Conservation (phyloP, 1,140 invertebrate species). For the Phymastichus coffea region DNA sequence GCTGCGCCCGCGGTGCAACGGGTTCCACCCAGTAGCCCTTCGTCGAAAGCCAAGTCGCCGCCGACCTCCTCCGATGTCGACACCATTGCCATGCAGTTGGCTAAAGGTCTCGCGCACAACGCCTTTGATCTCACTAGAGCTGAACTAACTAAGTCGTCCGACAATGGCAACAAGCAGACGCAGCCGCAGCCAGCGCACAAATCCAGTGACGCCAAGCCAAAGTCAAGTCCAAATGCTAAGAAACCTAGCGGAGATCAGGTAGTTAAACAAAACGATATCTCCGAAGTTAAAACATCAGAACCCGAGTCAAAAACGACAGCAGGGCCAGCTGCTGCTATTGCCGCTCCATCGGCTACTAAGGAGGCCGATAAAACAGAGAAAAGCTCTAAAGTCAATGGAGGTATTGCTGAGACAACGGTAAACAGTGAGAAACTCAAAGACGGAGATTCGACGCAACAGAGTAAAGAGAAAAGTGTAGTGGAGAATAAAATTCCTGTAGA, state of each 20-base stretch:
- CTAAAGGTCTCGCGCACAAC: constrained; percentile 28
- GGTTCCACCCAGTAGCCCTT: constrained; percentile 47
- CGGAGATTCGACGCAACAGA: not conserved
- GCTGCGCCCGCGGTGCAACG: constrained; percentile 49
- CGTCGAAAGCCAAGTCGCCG: constrained; percentile 42
- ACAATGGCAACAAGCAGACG: not conserved
- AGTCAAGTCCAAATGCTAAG: too few relatives aligned
- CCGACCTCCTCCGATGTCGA: constrained; percentile 36
- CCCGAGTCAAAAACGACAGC: not conserved
- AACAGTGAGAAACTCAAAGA: constrained; percentile 21
- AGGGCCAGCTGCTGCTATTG: not conserved
- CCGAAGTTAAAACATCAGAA: not conserved
- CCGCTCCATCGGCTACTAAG: constrained; percentile 10
- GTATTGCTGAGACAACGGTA: not conserved
- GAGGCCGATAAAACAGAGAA: constrained; percentile 19
- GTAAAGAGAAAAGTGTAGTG: constrained; percentile 6
- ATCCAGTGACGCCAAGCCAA: not conserved
- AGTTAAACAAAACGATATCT: not conserved
- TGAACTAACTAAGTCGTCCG: not conserved
- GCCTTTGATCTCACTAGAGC: constrained; percentile 7
- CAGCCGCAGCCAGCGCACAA: not conserved
- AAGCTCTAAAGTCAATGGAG: constrained; percentile 28
- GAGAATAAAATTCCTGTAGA: constrained; percentile 23
- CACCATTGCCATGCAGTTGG: constrained; percentile 33
- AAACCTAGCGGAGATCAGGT: not conserved